These are phyloP conservation scores for Aplocera efformata DNA, from an alignment of 2,888 invertebrate species.

Conservation along the genomic window DNA sequence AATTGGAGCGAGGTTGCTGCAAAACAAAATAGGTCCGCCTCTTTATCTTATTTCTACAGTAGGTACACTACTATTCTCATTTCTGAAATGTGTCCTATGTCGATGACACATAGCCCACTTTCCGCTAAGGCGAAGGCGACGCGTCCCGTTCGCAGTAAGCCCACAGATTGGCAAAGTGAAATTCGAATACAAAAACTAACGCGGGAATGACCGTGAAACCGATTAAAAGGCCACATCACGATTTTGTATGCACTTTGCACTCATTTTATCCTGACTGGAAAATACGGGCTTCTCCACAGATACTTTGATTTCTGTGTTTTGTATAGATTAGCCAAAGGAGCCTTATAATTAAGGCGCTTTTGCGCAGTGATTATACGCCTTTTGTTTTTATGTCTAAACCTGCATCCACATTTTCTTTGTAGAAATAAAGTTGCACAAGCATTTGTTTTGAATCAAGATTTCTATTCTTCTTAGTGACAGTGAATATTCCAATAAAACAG, in stretches of 20 bases:
- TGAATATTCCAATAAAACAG: slow-evolving; percentile 33
- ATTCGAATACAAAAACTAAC: slow-evolving; percentile 77
- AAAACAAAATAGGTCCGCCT: slow-evolving; percentile 73
- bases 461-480: slow-evolving; percentile 20
- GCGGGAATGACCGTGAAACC: slow-evolving; percentile 77
- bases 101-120: slow-evolving; percentile 48
- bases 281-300: slow-evolving; percentile 54
- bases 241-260: slow-evolving; percentile 80
- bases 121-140: slow-evolving; percentile 34
- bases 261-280: slow-evolving; percentile 65
- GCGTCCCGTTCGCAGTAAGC: slow-evolving; percentile 52
- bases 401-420: slow-evolving; percentile 23
- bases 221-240: slow-evolving; percentile 80
- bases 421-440: slow-evolving; percentile 28
- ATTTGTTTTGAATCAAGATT: slow-evolving; percentile 16
- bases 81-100: slow-evolving; percentile 50
- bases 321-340: slow-evolving; percentile 62
- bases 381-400: slow-evolving; percentile 31
- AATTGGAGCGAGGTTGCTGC: slow-evolving; percentile 74
- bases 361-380: slow-evolving; percentile 41
- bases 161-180: slow-evolving; percentile 72
- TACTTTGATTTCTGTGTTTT: slow-evolving; percentile 66
- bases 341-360: slow-evolving; percentile 68
- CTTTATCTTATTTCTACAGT: slow-evolving; percentile 72
- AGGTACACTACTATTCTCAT: slow-evolving; percentile 38